Evolutionary conservation across 2,888 invertebrate genomes (phyloP), one percentile per base, ranked within the genome.

Genomic region (Eupithecia vulgata): DNA sequence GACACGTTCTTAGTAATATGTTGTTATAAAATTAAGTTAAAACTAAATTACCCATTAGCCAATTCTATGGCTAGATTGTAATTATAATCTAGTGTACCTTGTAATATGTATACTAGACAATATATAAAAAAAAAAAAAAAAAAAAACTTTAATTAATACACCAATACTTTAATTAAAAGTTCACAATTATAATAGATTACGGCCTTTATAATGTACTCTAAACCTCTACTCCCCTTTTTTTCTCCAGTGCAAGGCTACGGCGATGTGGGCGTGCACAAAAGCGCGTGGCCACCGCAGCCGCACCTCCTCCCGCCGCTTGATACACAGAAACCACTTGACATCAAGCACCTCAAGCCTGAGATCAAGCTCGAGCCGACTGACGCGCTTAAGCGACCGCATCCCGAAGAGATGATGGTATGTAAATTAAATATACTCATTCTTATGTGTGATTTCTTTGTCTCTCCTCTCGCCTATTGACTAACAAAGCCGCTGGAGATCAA

Each of bases 341-440:
- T 93, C 12, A 93, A 94, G 70, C 92, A 94, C 52, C 87, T 91
- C 4, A 94, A 94, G 78, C 93, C 94, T 0, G 94, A 94, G 83
- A 94, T 94, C 74, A 94, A 94, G 81, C 82, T 94, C 7, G 94
- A 94, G 80, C 94, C 94, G 0, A 82, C 90, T 0, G 94, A 94
- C 68, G 85, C 91, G 21, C 93, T 92, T 73, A 94, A 94, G 76
- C 81, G 94, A 80, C 87, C 91, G 1, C 94, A 94, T 79, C 91
- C 92, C 0, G 94, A 94, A 34, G 93, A 94, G 68, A 88, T 93
- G 83, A 90, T 93, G 92, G 94, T 92, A n/a, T n/a, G 62, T 35
- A 37, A 10, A 17, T 17, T 34, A 10, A 48, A 48, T 6, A 48
- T 48, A n/a, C 42, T 7, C 7, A 37, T 37, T 45, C 0, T 15